Evolutionary conservation across 2,797 vertebrate species (phyloP).

Genomic region (Caiman crocodilus): DNA sequence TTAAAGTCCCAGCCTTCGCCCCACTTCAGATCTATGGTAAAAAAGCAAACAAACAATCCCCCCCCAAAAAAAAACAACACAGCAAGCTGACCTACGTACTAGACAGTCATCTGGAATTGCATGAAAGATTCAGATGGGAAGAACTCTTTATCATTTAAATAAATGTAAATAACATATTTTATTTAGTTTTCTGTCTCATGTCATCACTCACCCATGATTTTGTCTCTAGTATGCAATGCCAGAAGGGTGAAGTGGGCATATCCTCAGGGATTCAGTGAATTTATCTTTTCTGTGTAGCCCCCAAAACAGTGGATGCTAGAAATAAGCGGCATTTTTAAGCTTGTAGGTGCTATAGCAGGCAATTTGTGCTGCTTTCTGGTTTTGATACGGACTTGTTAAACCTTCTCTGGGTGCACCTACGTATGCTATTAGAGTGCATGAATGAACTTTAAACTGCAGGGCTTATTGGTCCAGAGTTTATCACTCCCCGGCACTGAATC

Average conservation of each 20-base stretch:
- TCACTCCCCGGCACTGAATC: no score
- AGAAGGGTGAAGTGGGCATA: not conserved
- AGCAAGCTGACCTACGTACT: no score
- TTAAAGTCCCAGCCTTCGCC: not conserved
- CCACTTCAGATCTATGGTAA: not conserved
- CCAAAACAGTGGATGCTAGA: not conserved
- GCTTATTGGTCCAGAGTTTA: no score
- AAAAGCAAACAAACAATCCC: no score
- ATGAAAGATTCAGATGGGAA: not conserved
- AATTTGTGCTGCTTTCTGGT: not conserved
- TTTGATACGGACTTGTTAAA: not conserved
- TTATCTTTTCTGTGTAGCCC: not conserved
- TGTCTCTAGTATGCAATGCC: not conserved
- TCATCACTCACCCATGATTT: not conserved
- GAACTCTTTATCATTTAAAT: not conserved
- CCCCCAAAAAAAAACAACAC: no score
- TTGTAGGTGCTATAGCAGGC: accelerated
- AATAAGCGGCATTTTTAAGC: not conserved
- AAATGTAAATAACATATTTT: not conserved
- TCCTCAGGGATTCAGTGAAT: not conserved
- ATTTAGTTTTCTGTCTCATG: not conserved
- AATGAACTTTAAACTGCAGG: no score
- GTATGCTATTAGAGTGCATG: no score
- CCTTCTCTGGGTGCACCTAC: not conserved
- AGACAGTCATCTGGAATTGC: no score